These are phyloP conservation scores for Portevinia maculata DNA, from an alignment of 2,888 invertebrate species.

Conservation along the genomic window DNA sequence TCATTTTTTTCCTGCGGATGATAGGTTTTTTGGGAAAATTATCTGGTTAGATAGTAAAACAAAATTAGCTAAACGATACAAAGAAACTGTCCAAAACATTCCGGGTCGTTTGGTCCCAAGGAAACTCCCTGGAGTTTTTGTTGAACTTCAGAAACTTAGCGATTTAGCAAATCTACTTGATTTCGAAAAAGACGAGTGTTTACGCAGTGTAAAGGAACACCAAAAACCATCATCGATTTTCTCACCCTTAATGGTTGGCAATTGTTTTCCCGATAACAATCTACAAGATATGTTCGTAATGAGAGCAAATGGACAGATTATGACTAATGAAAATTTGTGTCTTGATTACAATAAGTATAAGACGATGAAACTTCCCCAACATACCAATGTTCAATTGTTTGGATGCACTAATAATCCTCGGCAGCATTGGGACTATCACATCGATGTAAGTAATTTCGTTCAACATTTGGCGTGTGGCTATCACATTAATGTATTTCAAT, in stretches of 20 bases:
- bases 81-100: conserved; percentile 78
- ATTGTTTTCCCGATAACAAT: conserved; percentile 79
- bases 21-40: conserved; percentile 95
- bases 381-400: conserved; percentile 79
- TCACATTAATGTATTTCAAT: not conserved
- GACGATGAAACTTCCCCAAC: conserved; percentile 76
- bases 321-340: conserved; percentile 95
- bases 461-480: not conserved
- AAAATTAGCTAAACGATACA: conserved; percentile 78
- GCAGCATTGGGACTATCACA: conserved; percentile 81
- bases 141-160: conserved; percentile 77
- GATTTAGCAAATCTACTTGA: conserved; percentile 78
- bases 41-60: conserved; percentile 80
- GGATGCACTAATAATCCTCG: conserved; percentile 78
- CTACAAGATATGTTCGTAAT: conserved; percentile 88
- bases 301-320: conserved; percentile 87
- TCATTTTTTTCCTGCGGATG: conserved; percentile 95
- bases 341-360: conserved; percentile 86
- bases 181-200: conserved; percentile 79
- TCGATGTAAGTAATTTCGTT: conserved; percentile 79
- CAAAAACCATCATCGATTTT: conserved; percentile 52
- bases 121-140: conserved; percentile 78
- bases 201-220: conserved; percentile 77
- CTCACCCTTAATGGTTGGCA: conserved; percentile 79
- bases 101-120: conserved; percentile 78